These are phyloP conservation scores for Plotosus lineatus DNA, from an alignment of 2,113 vertebrate genomes.

Conservation along the genomic window DNA sequence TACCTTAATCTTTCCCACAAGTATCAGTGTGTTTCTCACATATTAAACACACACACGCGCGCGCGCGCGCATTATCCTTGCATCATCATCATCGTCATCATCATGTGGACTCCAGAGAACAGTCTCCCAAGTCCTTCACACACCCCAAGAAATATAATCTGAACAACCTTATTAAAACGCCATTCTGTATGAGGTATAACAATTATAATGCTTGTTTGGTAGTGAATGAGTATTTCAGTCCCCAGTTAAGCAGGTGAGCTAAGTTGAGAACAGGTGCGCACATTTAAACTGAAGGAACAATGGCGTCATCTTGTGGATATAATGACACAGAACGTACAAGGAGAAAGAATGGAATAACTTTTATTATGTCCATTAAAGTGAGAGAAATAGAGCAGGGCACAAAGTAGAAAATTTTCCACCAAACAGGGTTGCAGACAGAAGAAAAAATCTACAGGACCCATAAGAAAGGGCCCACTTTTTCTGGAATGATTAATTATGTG, in stretches of 20 bases:
- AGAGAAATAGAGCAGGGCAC: too few relatives aligned
- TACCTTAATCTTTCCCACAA: neutral
- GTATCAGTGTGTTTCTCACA: neutral
- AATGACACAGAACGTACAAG: too few relatives aligned
- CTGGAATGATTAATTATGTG: too few relatives aligned
- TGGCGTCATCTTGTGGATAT: constrained; percentile 11
- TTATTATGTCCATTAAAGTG: too few relatives aligned
- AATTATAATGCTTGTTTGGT: neutral
- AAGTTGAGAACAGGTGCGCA: neutral
- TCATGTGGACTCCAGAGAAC: neutral
- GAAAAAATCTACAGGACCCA: too few relatives aligned
- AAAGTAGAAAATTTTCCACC: too few relatives aligned
- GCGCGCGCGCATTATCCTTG: too few relatives aligned
- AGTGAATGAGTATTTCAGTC: neutral
- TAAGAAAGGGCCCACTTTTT: too few relatives aligned
- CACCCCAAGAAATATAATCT: neutral
- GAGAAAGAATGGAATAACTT: too few relatives aligned
- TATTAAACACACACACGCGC: neutral
- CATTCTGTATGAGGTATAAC: neutral
- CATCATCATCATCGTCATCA: too few relatives aligned
- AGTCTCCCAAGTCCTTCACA: neutral
- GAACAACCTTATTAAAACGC: neutral
- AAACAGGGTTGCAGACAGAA: too few relatives aligned
- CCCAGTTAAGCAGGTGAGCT: neutral
- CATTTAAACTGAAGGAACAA: neutral